These are phyloP conservation scores for Drosophila neotestacea DNA, from an alignment of 2,888 invertebrate genomes.

Conservation along the genomic window DNA sequence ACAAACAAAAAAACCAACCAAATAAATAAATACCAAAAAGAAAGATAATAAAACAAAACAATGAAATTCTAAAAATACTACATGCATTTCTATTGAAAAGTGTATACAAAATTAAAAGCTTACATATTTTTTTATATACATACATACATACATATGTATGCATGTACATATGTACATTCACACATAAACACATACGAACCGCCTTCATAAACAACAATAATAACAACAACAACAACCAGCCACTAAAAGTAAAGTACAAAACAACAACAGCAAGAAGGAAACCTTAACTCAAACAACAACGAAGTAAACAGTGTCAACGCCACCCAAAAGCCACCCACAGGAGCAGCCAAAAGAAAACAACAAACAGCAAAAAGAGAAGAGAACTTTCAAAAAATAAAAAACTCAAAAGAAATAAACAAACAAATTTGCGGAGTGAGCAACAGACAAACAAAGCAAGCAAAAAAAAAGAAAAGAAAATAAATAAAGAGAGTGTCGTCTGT, in stretches of 20 bases:
- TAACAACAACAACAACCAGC: constrained; percentile 30
- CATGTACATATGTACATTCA: constrained; percentile 4
- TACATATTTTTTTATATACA: constrained; percentile 13
- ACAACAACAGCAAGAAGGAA: constrained; percentile 34
- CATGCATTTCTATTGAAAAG: constrained; percentile 34
- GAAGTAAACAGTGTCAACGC: constrained; percentile 29
- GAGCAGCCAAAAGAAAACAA: constrained; percentile 11
- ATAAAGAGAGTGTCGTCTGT: constrained; percentile 10
- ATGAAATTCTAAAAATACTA: constrained; percentile 16
- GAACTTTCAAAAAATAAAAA: not conserved
- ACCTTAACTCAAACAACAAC: constrained; percentile 28
- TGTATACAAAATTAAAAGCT: constrained; percentile 19
- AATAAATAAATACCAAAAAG: constrained; percentile 57
- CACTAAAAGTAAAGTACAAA: constrained; percentile 28
- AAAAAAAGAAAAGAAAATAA: constrained; percentile 6
- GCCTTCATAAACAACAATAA: constrained; percentile 30
- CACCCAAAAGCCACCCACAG: constrained; percentile 25
- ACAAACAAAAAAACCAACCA: constrained; percentile 40
- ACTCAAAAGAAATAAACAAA: constrained; percentile 43
- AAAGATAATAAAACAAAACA: constrained; percentile 1
- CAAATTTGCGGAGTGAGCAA: constrained; percentile 47
- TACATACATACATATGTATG: constrained; percentile 2
- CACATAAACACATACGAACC: constrained; percentile 7
- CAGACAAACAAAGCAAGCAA: constrained; percentile 7
- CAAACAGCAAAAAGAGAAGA: constrained; percentile 14